Conservation (phyloP, 2,888 invertebrate genomes). For the Conistra vaccinii region DNA sequence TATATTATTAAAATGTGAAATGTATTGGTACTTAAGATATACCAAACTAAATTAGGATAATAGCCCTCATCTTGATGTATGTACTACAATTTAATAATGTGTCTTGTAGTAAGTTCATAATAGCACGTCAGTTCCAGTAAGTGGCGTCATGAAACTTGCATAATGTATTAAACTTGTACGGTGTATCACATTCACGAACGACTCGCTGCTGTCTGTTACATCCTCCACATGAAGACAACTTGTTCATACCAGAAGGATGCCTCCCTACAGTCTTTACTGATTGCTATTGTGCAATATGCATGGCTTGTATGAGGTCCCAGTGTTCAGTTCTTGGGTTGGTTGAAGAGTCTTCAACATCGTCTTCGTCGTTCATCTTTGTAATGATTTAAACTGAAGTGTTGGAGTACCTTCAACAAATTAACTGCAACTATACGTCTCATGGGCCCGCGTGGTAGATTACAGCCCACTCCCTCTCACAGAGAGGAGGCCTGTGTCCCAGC, state of each 20-base stretch:
- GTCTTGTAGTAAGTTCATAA: not conserved
- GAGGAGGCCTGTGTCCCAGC: too few relatives aligned
- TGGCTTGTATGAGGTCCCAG: not conserved
- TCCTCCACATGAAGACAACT: not conserved
- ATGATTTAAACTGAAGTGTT: not conserved
- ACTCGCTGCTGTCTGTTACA: not conserved
- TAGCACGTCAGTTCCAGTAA: conserved; percentile 5
- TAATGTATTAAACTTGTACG: conserved; percentile 3
- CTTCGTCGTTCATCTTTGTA: not conserved
- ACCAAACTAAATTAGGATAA: too few relatives aligned
- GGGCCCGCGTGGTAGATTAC: too few relatives aligned
- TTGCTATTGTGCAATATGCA: not conserved
- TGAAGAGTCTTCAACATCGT: not conserved
- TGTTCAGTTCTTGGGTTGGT: not conserved
- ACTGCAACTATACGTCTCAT: not conserved
- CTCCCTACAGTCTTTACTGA: not conserved
- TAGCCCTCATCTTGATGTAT: not conserved
- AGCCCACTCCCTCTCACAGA: too few relatives aligned
- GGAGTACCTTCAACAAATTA: too few relatives aligned
- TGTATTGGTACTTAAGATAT: not conserved
- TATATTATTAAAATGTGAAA: not conserved
- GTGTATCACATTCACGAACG: not conserved
- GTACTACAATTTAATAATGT: not conserved
- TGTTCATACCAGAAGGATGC: not conserved
- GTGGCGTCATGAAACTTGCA: conserved; percentile 5